Evolutionary conservation across 2,888 invertebrate species (phyloP).

Genomic region (Adineta ricciae): DNA sequence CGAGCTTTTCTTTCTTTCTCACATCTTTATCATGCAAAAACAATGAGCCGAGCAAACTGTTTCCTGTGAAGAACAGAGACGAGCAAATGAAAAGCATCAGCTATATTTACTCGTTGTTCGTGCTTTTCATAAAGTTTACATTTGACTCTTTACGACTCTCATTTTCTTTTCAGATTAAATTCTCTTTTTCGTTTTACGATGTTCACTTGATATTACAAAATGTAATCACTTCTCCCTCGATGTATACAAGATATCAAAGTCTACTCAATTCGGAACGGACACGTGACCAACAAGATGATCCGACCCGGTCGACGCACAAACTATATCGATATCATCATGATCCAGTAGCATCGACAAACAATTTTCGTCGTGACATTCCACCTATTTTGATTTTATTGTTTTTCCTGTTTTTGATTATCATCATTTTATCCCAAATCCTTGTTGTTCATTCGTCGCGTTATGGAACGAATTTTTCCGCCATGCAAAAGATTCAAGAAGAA

Average conservation of each 20-base stretch:
- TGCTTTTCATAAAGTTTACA: background rate
- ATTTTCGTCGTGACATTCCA: slow-evolving; percentile 24
- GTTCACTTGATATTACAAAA: background rate
- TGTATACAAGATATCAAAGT: too few species aligned
- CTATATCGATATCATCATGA: slow-evolving; percentile 2
- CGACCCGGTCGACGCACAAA: background rate
- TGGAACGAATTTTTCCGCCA: slow-evolving; percentile 27
- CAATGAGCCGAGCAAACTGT: background rate
- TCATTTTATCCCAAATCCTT: slow-evolving; percentile 33
- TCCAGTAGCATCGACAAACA: background rate
- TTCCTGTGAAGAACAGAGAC: background rate
- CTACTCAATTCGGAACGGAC: background rate
- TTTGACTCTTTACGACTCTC: too few species aligned
- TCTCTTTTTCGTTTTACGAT: background rate
- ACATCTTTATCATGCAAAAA: background rate
- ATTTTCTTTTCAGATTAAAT: background rate
- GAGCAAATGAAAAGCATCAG: background rate
- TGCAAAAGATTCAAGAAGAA: slow-evolving; percentile 32
- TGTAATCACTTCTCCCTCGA: background rate
- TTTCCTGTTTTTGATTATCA: slow-evolving; percentile 31
- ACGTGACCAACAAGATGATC: background rate
- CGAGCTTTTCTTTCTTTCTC: background rate
- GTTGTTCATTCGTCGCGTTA: slow-evolving; percentile 29
- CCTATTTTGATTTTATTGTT: slow-evolving; percentile 28
- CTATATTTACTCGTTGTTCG: background rate